Evolutionary conservation across 2,797 vertebrate species (phyloP), one percentile per base, ranked within the genome.

Genomic region (Eidolon dupreanum): DNA sequence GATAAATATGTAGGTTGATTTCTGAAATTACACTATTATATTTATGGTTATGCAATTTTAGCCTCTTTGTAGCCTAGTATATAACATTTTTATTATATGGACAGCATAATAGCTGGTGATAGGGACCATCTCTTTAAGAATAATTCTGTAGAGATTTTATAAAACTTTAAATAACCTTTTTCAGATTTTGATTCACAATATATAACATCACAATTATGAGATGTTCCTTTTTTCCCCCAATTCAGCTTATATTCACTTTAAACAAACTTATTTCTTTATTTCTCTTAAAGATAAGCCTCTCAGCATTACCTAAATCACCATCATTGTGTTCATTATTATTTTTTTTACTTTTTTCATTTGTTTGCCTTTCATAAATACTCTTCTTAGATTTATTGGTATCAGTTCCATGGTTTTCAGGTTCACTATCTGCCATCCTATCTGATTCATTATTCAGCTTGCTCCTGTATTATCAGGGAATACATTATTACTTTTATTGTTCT

Each of bases 401-500:
- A 13, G 8, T 86, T 15, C 41, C 22, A 94, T 61, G 0, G 59
- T 89, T 93, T 96, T 41, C 33, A 81, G 93, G 46, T 83, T 97
- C 92, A n/a, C 38, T 90, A 3, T 96, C 92, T 43, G 88, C 77
- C 46, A 28, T 85, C 2, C 10, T 94, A 92, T 88, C 28, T 92
- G 16, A 87, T 97, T 96, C 92, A 0, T 86, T 96, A 70, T 70
- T 96, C 92, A 38, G 46, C 20, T 90, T 71, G 6, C 33, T 84
- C 33, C 65, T 87, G 7, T 24, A 66, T 65, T 36, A 87, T 65
- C 22, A 78, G 6, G 43, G 41, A 92, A 22, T 70, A 78, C 31
- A 33, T 91, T 94, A 93, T 75, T 97, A 68, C 5, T 51, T 84
- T 93, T 51, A 74, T 93, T 97, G 26, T 93, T 97, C 90, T 96